Conservation (phyloP, 2,888 invertebrate genomes). For the Machimus rusticus region DNA sequence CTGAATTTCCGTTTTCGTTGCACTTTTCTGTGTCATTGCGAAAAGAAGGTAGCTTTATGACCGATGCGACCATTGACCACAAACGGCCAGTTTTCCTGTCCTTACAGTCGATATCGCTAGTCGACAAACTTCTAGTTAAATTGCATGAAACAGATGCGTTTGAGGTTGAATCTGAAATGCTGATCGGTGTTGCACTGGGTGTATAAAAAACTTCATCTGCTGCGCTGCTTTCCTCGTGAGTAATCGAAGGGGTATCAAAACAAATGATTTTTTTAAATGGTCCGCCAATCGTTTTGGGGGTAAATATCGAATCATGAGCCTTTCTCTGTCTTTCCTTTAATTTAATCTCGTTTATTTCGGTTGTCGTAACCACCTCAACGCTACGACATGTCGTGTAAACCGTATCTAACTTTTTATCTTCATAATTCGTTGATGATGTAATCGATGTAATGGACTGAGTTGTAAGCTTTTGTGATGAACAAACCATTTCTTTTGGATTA, state of each 20-base stretch:
- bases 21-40: neutral
- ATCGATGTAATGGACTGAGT: slow-evolving; percentile 43
- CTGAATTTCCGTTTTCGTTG: neutral
- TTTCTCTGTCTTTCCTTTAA: neutral
- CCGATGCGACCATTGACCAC: slow-evolving; percentile 47
- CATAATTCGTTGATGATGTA: slow-evolving; percentile 44
- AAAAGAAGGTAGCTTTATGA: slow-evolving; percentile 43
- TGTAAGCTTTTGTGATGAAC: slow-evolving; percentile 46
- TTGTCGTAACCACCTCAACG: slow-evolving; percentile 57
- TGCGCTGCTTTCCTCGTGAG: neutral
- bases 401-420: slow-evolving; percentile 51
- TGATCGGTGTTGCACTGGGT: slow-evolving; percentile 35
- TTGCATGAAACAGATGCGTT: neutral
- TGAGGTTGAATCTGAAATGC: neutral
- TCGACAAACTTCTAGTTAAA: neutral
- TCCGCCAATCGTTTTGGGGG: slow-evolving; percentile 35
- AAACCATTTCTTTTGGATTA: slow-evolving; percentile 45
- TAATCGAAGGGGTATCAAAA: neutral
- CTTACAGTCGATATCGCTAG: neutral
- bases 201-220: slow-evolving; percentile 48
- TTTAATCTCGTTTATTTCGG: slow-evolving; percentile 51
- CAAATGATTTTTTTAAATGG: slow-evolving; percentile 39
- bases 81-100: slow-evolving; percentile 6
- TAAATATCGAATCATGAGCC: neutral
- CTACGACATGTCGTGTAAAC: slow-evolving; percentile 59